These are phyloP conservation scores for Dissostichus mawsoni DNA, from an alignment of 2,113 vertebrate species.

Conservation along the genomic window DNA sequence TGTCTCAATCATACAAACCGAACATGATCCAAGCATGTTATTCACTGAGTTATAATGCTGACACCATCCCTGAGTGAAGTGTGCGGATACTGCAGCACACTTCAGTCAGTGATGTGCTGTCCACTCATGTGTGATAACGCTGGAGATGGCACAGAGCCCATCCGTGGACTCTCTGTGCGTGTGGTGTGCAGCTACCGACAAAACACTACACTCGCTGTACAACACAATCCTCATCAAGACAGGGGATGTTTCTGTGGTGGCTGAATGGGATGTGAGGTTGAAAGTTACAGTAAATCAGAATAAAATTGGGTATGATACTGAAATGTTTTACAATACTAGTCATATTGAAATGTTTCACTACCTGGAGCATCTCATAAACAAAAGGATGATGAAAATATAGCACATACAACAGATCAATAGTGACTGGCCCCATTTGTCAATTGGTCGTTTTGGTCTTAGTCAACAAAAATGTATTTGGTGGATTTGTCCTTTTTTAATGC, in stretches of 20 bases:
- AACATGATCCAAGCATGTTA: slow-evolving; percentile 59
- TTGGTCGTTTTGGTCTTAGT: no score
- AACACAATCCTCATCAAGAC: slow-evolving; percentile 51
- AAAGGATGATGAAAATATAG: background rate
- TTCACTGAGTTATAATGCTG: slow-evolving; percentile 36
- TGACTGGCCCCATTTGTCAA: no score
- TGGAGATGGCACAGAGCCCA: slow-evolving; percentile 44
- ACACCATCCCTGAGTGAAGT: slow-evolving; percentile 36
- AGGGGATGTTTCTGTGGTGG: background rate
- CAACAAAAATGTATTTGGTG: no score
- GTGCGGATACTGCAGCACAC: slow-evolving; percentile 31
- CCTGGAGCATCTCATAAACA: background rate
- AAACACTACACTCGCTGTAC: slow-evolving; percentile 31
- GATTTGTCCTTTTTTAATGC: no score
- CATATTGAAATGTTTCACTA: no score
- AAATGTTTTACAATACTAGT: background rate
- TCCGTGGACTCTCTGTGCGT: slow-evolving; percentile 27
- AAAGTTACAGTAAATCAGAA: slow-evolving; percentile 3
- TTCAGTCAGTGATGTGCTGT: slow-evolving; percentile 54
- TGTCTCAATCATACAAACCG: slow-evolving; percentile 53
- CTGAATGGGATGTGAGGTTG: background rate
- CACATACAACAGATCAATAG: background rate
- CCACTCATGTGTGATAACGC: slow-evolving; percentile 60
- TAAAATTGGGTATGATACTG: background rate
- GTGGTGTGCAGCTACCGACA: slow-evolving; percentile 38